Base-by-base conservation (phyloP, 2,888 invertebrate species). In the Calephelis perditalis region DNA sequence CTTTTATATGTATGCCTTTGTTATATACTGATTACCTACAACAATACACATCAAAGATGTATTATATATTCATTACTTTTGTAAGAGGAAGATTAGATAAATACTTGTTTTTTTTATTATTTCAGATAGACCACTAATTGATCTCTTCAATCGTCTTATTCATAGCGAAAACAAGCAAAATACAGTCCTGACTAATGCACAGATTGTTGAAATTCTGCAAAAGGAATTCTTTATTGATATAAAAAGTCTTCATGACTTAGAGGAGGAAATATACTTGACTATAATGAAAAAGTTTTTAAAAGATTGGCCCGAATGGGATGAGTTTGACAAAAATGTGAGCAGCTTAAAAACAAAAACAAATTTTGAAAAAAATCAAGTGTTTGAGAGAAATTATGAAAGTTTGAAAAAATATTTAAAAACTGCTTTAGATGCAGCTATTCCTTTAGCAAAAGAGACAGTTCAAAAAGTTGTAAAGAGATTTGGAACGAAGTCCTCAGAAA, bases 271-370 rank as follows among this genome's bases (percentile, higher is more conserved):
- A 15, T 86, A 82, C 55, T 65, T 88, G 7, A 81, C 78, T 12
- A 71, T 86, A 0, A 73, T 86, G 10, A 88, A 88, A 60, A 84
- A 80, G 59, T 87, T 75, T 61, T 64, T 88, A 0, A 86, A 86
- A 70, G 79, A 82, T 56, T 88, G 88, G 88, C 86, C 88, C 0
- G 74, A 79, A 11, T 88, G 88, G 88, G 82, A 86, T 15, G 76
- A 76, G 0, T 76, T 88, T 12, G 85, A 86, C 49, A 65, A 66
- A 2, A 65, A 72, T 0, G 70, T 85, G 0, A 77, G 69, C 43
- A 68, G 65, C 0, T 63, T 79, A 0, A 80, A 79, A 56, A 69
- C 66, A 3, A 62, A 68, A 12, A 67, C 73, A 6, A 59, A 57
- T 6, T 67, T 64, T 0, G 68, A 72, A 0, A 68, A 84, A 0